Conservation (phyloP, 1,140 invertebrate genomes). For the Hormaphis cornu region DNA sequence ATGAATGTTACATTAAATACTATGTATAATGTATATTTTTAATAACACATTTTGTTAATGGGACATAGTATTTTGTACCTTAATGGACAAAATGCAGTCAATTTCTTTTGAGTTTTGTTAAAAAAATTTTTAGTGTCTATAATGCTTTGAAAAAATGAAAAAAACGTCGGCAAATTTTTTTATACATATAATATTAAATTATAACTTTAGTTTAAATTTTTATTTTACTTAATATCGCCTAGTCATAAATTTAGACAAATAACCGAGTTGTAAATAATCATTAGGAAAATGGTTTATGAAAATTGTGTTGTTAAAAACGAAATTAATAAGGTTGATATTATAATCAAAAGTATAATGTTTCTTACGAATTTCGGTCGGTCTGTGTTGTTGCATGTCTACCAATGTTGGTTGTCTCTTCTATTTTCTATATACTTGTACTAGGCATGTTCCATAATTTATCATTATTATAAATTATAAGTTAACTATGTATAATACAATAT, state of each 20-base stretch:
- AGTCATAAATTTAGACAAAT: conserved; percentile 20
- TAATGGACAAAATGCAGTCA: not conserved
- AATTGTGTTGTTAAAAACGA: not conserved
- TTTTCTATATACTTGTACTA: not conserved
- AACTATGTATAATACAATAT: no score
- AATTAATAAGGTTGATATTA: not conserved
- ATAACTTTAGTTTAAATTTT: conserved; percentile 4
- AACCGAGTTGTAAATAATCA: not conserved
- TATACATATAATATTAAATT: not conserved
- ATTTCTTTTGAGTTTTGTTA: not conserved
- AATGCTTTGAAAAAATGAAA: no score
- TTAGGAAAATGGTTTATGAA: conserved; percentile 12
- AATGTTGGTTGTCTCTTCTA: not conserved
- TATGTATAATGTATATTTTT: not conserved
- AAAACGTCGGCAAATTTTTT: not conserved
- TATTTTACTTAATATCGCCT: conserved; percentile 30
- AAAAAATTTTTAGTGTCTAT: not conserved
- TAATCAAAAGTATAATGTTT: conserved; percentile 9
- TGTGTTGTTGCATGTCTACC: not conserved
- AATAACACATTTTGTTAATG: not conserved
- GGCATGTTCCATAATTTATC: no score
- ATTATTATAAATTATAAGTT: no score
- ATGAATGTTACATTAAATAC: no score
- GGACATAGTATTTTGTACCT: not conserved
- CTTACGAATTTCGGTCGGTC: not conserved